Evolutionary conservation across 1,140 invertebrate species (phyloP), one percentile per base, ranked within the genome.

Genomic region (Probaryconus sp.): DNA sequence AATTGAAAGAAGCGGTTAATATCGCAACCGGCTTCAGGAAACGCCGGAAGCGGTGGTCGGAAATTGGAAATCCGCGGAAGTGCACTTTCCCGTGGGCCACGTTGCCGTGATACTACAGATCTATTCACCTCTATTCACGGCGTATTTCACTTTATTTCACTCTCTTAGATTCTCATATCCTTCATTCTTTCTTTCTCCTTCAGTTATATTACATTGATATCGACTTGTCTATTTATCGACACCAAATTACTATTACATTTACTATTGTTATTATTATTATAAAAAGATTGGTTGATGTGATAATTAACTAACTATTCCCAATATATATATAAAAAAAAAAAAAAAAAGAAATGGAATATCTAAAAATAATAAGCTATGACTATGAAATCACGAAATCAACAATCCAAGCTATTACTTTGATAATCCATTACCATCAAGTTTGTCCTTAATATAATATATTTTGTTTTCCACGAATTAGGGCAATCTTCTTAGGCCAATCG

Each of bases 1-100:
- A 56, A 71, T 48, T 55, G 35, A 56, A 63, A 53, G 68, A 61
- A 63, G 35, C 24, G 43, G 24, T 26, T 45, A 64, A 64, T 56
- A 47, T 48, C 16, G 30, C 21, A 26, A 30, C 2, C 42, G 10
- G 21, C 17, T 48, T 35, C 18, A 21, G 58, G 48, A 58, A 71
- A 48, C 16, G 48, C 33, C 24, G 16, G 16, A 17, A 43, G 24
- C 31, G 33, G 33, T 17, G 48, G 33, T 35, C 42, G 55, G 56
- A 61, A 61, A 61, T 70, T 61, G 35, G 50, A 53, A 61, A 70
- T 61, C 18, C 17, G 16, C 40, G 65, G 45, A 58, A 51, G 35
- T 51, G 45, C 51, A 35, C 45, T 69, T 68, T 51, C 45, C 65
- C 65, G 45, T 20, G 38, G 53, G 53, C n/a, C 6, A 51, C 4